Evolutionary conservation across 2,888 invertebrate species (phyloP), one percentile per base, ranked within the genome.

Genomic region (Chromoteleia sp.): DNA sequence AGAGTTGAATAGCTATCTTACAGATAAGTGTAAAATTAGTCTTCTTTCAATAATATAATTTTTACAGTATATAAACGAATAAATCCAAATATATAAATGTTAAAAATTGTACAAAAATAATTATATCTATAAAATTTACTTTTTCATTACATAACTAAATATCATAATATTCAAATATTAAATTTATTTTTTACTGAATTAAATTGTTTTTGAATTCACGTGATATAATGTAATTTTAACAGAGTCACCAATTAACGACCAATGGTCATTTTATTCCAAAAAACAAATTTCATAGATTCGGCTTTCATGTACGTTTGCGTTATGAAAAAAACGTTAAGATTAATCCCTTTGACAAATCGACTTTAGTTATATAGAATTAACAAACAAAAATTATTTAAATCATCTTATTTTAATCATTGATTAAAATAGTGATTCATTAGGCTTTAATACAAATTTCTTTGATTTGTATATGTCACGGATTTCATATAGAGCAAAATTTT

Each of bases 101-200:
- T 58, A 39, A 7, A 15, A 58, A 21, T 25, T 48, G 52, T 52
- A 52, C 12, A 52, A 52, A 52, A 52, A 52, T 52, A 52, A 70
- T 83, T 77, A 81, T 83, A 77, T 85, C 59, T 81, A 52, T 71
- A 76, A 71, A 61, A 21, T 29, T 48, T 39, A 39, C 39, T 17
- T 7, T 15, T 10, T 43, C 1, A 2, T 39, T 33, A 33, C 10
- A 10, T 33, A 14, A 39, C 39, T 39, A 39, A 39, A 39, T 39
- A 39, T 7, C 25, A 4, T 25, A 7, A 12, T 39, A 39, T 14
- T 14, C 2, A 14, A 39, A 33, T 33, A 7, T 7, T 33, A 10
- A 10, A 33, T 33, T 33, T 10, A 33, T 10, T 5, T 33, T 33
- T 8, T 33, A 33, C 1, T 10, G 10, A 1, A 5, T 8, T 33